Evolutionary conservation across 2,797 vertebrate genomes (phyloP).

Genomic region (Limnodromus scolopaceus): DNA sequence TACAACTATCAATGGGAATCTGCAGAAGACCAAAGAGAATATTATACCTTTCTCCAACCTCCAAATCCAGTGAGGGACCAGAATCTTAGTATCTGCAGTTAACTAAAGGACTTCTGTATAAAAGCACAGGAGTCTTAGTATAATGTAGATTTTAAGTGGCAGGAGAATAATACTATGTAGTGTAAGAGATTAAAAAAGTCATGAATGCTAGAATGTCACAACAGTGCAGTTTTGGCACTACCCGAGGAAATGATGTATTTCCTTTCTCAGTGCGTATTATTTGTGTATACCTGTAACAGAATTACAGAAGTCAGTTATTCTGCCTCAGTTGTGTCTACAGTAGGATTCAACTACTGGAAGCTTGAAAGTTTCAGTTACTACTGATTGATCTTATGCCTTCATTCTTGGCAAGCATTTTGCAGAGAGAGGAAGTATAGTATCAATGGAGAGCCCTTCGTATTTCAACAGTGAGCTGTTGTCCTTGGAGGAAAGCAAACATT

Average conservation of each 20-base stretch:
- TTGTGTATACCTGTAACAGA: background rate
- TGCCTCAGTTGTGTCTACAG: background rate
- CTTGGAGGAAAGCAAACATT: background rate
- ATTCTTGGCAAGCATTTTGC: background rate
- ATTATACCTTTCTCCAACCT: rapidly evolving
- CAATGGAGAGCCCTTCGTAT: background rate
- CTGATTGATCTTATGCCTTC: background rate
- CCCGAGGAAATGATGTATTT: background rate
- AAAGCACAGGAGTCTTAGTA: background rate
- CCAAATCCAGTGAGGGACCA: background rate
- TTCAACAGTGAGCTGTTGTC: background rate
- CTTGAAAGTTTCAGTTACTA: background rate
- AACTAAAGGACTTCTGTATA: background rate
- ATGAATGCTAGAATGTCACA: background rate
- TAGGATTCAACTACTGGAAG: background rate
- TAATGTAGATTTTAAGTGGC: background rate
- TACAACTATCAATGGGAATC: background rate
- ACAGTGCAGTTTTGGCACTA: background rate
- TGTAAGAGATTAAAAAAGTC: background rate
- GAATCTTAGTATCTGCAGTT: background rate
- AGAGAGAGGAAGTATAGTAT: background rate
- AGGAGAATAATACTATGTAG: background rate
- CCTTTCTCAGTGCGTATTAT: background rate
- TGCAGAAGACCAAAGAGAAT: background rate
- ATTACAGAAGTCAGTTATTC: background rate